These are phyloP conservation scores for Isoperla grammatica DNA, from an alignment of 2,888 invertebrate genomes.

Conservation along the genomic window DNA sequence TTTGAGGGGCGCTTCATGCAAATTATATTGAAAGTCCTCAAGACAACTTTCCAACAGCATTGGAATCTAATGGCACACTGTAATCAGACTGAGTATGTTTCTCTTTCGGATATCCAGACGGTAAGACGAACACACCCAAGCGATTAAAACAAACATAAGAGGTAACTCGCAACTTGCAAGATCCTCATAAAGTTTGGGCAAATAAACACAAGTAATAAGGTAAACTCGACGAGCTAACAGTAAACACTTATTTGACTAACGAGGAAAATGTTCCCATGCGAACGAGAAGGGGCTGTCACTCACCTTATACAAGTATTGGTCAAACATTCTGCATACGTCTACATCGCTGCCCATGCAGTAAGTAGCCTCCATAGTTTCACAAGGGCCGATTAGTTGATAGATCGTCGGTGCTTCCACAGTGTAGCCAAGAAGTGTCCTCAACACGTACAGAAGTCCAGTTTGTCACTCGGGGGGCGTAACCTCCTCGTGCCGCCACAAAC, in stretches of 20 bases:
- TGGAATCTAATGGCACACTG: neutral
- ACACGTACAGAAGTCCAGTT: neutral
- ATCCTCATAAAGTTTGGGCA: too few relatives aligned
- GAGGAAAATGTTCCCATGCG: too few relatives aligned
- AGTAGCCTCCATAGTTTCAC: conserved; percentile 52
- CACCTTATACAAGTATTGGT: conserved; percentile 62
- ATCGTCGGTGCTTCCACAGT: conserved; percentile 12
- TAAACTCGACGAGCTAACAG: too few relatives aligned
- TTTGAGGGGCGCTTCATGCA: conserved; percentile 17
- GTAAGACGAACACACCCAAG: neutral
- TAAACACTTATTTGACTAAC: too few relatives aligned
- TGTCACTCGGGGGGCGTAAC: too few relatives aligned
- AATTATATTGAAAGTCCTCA: conserved; percentile 21
- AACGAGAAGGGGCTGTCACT: conserved; percentile 30
- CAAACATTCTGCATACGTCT: conserved; percentile 58
- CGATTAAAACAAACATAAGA: too few relatives aligned
- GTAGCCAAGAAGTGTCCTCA: neutral
- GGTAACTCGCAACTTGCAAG: too few relatives aligned
- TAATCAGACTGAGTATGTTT: neutral
- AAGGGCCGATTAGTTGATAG: conserved; percentile 8
- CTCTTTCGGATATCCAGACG: too few relatives aligned
- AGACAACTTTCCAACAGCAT: conserved; percentile 19
- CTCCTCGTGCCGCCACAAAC: too few relatives aligned
- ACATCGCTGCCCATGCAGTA: conserved; percentile 55
- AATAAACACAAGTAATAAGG: too few relatives aligned